These are phyloP conservation scores for Drosophila acutilabella DNA, from an alignment of 2,888 invertebrate species.

Conservation along the genomic window DNA sequence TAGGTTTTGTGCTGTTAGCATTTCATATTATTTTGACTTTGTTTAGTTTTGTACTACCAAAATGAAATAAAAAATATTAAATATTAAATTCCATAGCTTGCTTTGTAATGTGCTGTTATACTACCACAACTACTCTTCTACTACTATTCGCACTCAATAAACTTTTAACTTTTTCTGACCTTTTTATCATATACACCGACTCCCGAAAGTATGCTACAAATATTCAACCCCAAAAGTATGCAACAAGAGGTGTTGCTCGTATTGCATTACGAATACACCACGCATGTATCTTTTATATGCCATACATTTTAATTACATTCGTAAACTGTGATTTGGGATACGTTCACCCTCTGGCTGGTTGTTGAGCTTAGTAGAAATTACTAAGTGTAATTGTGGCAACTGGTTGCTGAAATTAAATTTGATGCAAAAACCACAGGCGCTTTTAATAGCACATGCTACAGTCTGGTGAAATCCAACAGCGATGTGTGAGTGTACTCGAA, in stretches of 20 bases:
- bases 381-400: conserved; percentile 39
- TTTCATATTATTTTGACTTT: background rate
- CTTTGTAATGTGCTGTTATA: background rate
- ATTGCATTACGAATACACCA: conserved; percentile 8
- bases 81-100: background rate
- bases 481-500: conserved; percentile 25
- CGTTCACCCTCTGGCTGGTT: conserved; percentile 6
- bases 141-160: background rate
- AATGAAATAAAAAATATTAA: no score
- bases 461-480: conserved; percentile 68
- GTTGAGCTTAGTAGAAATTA: conserved; percentile 25
- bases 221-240: conserved; percentile 54
- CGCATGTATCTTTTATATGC: background rate
- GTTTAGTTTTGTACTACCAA: background rate
- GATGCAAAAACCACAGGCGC: conserved; percentile 8
- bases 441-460: conserved; percentile 26
- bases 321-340: background rate
- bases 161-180: background rate
- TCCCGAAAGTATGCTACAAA: conserved; percentile 55
- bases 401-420: conserved; percentile 25
- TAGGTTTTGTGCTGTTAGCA: background rate
- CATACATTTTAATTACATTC: conserved; percentile 31
- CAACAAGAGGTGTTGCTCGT: background rate
- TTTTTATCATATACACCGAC: background rate
- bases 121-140: background rate